Evolutionary conservation across 2,888 invertebrate genomes (phyloP).

Genomic region (Andrena trimmerana): DNA sequence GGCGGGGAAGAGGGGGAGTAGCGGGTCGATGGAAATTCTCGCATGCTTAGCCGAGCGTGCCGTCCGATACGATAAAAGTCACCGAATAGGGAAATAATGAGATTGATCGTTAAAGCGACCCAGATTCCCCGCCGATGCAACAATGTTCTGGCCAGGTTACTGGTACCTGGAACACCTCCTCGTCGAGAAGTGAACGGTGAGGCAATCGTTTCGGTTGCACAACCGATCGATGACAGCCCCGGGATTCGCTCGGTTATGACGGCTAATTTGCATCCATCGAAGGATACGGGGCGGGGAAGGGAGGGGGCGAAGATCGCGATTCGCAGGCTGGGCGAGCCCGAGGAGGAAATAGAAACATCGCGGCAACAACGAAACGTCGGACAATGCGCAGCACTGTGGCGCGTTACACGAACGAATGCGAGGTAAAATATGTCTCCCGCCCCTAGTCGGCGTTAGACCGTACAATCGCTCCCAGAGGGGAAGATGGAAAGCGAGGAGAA

Average conservation of each 20-base stretch:
- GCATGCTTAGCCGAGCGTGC: background rate
- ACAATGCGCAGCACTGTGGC: background rate
- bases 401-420: background rate
- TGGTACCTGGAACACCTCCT: conserved; percentile 40
- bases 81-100: conserved; percentile 36
- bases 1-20: background rate
- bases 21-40: background rate
- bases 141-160: conserved; percentile 59
- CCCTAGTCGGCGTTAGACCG: background rate
- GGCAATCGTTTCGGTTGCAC: conserved; percentile 60
- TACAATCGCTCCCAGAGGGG: background rate
- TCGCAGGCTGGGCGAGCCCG: background rate
- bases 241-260: conserved; percentile 55
- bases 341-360: background rate
- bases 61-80: conserved; percentile 30
- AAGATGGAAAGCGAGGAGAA: background rate
- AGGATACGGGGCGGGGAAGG: conserved; percentile 16
- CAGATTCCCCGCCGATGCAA: conserved; percentile 48
- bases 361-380: background rate
- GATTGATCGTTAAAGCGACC: conserved; percentile 56
- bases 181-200: conserved; percentile 47
- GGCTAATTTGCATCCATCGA: conserved; percentile 64
- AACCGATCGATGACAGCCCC: conserved; percentile 56
- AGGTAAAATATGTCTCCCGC: background rate
- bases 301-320: conserved; percentile 1